Evolutionary conservation across 2,888 invertebrate genomes (phyloP).

Genomic region (Zootermopsis nevadensis): DNA sequence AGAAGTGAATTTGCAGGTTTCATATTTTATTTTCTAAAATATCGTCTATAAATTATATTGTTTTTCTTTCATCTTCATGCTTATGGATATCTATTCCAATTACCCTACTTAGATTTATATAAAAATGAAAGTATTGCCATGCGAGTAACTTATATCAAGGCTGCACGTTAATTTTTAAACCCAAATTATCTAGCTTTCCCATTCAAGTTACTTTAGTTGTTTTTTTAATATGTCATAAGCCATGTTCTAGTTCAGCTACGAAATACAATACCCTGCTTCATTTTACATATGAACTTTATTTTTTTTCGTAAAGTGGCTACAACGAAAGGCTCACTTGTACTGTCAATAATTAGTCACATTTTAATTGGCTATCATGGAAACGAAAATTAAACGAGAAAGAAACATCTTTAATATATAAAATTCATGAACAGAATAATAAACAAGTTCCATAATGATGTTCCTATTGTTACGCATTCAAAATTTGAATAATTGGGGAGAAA

Average conservation of each 20-base stretch:
- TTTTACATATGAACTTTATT: slow-evolving; percentile 5
- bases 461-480: slow-evolving; percentile 16
- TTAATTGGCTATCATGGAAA: slow-evolving; percentile 37
- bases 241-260: background rate
- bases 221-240: background rate
- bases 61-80: too few species aligned
- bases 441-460: slow-evolving; percentile 37
- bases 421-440: slow-evolving; percentile 27
- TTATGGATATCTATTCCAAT: background rate
- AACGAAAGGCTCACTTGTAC: slow-evolving; percentile 36
- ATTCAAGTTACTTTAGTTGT: background rate
- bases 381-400: slow-evolving; percentile 34
- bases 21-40: too few species aligned
- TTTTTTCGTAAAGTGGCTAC: slow-evolving; percentile 17
- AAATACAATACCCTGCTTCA: background rate
- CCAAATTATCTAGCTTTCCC: background rate
- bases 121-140: background rate
- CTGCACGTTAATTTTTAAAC: background rate
- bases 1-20: too few species aligned
- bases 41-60: too few species aligned
- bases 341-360: slow-evolving; percentile 41
- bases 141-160: background rate
- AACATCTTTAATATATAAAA: slow-evolving; percentile 36
- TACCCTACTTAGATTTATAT: background rate
- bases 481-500: slow-evolving; percentile 36